phyloP scores from a whole-genome alignment of 2,113 vertebrate genomes.

The Eulemur rufifrons region DNA sequence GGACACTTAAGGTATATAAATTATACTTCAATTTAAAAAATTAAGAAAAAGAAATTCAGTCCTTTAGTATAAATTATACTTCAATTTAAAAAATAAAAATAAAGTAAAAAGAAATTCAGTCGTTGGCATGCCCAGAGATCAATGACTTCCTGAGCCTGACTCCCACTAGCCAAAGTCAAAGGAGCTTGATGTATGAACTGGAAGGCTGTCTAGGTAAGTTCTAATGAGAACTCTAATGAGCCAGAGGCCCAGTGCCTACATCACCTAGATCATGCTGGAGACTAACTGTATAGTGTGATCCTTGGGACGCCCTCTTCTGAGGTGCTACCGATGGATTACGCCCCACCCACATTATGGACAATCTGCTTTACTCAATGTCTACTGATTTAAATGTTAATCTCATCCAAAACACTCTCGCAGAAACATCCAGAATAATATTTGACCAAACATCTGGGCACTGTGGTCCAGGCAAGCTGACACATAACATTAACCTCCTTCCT shows the following conservation, averaged over 20 bases:
- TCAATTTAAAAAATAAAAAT: background rate
- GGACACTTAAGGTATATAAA: background rate
- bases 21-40: background rate
- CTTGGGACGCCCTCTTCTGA: background rate
- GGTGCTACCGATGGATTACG: background rate
- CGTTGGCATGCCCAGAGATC: background rate
- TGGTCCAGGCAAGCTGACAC: background rate
- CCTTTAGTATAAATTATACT: background rate
- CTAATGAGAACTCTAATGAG: background rate
- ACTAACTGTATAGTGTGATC: background rate
- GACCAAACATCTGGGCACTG: background rate
- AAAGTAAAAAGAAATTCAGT: background rate
- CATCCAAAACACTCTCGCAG: background rate
- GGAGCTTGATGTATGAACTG: background rate
- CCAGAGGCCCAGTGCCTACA: background rate
- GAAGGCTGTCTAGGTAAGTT: background rate
- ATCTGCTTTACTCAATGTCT: background rate
- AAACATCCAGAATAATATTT: constrained; percentile 4
- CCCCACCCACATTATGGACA: background rate
- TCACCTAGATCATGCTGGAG: background rate
- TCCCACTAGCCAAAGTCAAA: background rate
- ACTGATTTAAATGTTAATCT: background rate
- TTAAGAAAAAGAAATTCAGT: background rate
- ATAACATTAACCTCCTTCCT: background rate
- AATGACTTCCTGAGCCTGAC: background rate